These are phyloP conservation scores for Sparidentex hasta DNA, from an alignment of 2,797 vertebrate species.

Conservation along the genomic window DNA sequence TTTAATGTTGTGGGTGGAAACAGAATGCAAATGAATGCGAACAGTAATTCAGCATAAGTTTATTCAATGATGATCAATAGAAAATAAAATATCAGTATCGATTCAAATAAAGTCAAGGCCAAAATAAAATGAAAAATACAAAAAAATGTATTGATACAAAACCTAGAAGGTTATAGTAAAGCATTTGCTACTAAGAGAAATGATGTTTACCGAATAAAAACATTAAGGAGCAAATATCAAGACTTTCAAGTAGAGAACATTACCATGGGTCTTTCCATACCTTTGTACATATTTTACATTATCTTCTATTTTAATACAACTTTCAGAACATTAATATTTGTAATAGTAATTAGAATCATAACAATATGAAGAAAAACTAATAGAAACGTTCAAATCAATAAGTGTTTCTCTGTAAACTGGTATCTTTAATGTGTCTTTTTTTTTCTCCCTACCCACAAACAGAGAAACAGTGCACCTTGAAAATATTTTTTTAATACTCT, in stretches of 20 bases:
- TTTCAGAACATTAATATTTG: slow-evolving; percentile 85
- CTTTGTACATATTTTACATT: slow-evolving; percentile 88
- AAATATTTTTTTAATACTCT: slow-evolving; percentile 75
- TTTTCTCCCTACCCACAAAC: slow-evolving; percentile 58
- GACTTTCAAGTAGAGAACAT: slow-evolving; percentile 89
- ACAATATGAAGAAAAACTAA: slow-evolving; percentile 82
- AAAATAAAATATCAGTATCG: slow-evolving; percentile 86
- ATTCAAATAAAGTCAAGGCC: slow-evolving; percentile 83
- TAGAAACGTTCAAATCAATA: slow-evolving; percentile 81
- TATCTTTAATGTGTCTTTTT: slow-evolving; percentile 70
- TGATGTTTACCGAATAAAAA: slow-evolving; percentile 85
- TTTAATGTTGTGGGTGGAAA: not conserved
- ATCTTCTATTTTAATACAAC: slow-evolving; percentile 86
- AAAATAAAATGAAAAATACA: slow-evolving; percentile 85
- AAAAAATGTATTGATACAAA: slow-evolving; percentile 87
- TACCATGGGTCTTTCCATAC: slow-evolving; percentile 83
- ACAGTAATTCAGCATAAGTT: slow-evolving; percentile 81
- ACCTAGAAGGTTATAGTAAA: slow-evolving; percentile 84
- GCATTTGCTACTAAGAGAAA: slow-evolving; percentile 87
- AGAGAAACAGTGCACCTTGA: slow-evolving; percentile 84
- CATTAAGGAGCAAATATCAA: slow-evolving; percentile 85
- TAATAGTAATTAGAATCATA: slow-evolving; percentile 80
- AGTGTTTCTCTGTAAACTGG: slow-evolving; percentile 85
- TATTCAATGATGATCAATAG: slow-evolving; percentile 88
- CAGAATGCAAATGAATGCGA: slow-evolving; percentile 49